These are phyloP conservation scores for Scophthalmus maximus DNA, from an alignment of 2,113 vertebrate genomes.

Conservation along the genomic window DNA sequence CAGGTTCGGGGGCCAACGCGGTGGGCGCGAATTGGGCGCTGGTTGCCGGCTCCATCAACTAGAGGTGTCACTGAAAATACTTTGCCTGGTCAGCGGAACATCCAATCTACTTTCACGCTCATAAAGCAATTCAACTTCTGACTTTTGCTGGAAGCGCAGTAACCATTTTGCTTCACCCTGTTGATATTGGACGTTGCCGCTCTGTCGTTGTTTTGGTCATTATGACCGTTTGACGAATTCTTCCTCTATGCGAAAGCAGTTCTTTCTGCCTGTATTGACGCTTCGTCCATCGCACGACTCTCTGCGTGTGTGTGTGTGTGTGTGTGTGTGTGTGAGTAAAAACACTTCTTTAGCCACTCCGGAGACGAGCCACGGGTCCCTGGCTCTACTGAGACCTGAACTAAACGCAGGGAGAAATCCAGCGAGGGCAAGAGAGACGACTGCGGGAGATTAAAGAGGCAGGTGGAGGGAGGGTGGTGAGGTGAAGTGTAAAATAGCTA, in stretches of 20 bases:
- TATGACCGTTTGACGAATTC: constrained; percentile 3
- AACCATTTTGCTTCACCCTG: neutral
- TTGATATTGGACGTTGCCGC: neutral
- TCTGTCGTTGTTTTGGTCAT: constrained; percentile 15
- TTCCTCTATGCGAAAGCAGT: neutral
- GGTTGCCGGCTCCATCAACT: neutral
- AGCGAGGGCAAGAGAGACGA: neutral
- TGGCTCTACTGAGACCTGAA: no score
- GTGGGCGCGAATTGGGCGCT: constrained; percentile 6
- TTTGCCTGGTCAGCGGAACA: constrained; percentile 19
- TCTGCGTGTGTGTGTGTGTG: neutral
- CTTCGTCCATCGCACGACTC: neutral
- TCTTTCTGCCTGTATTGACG: constrained; percentile 2
- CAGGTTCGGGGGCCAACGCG: constrained; percentile 11
- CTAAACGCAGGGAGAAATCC: neutral
- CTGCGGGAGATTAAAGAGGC: no score
- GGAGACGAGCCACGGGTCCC: constrained; percentile 25
- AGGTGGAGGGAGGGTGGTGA: constrained; percentile 13
- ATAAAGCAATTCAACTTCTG: no score
- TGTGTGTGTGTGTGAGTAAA: neutral
- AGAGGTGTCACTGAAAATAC: constrained; percentile 15
- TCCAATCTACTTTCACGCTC: neutral
- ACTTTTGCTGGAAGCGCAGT: neutral
- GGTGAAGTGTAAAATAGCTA: constrained; percentile 54
- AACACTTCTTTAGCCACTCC: constrained; percentile 31